Conservation (phyloP, 2,888 invertebrate genomes). For the Pharmacophagus antenor region DNA sequence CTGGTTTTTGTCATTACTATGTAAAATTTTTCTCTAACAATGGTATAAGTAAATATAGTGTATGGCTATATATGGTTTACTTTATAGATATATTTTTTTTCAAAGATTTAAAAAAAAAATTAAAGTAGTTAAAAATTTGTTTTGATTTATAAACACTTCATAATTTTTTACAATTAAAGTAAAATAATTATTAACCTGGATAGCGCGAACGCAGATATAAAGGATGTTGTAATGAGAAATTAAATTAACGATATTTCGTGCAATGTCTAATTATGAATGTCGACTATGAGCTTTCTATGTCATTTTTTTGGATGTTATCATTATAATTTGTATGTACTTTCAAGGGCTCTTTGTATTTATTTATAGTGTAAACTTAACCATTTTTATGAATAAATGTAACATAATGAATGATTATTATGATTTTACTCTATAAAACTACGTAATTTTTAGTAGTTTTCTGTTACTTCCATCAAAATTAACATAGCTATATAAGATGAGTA, state of each 20-base stretch:
- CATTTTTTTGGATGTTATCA: not conserved
- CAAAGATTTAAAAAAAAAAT: too few relatives aligned
- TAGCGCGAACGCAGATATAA: not conserved
- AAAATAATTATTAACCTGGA: not conserved
- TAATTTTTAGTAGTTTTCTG: not conserved
- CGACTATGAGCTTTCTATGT: not conserved
- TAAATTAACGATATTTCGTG: not conserved
- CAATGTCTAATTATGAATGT: constrained; percentile 7
- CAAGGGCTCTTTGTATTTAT: constrained; percentile 5
- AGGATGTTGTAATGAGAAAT: not conserved
- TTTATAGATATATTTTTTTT: too few relatives aligned
- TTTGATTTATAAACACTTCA: too few relatives aligned
- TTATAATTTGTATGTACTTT: not conserved
- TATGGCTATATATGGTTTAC: too few relatives aligned
- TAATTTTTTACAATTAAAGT: too few relatives aligned
- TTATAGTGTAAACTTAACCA: not conserved
- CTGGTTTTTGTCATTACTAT: too few relatives aligned
- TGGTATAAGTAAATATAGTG: too few relatives aligned
- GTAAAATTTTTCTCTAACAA: too few relatives aligned
- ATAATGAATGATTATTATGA: not conserved
- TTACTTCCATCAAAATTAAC: too few relatives aligned
- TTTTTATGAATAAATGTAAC: too few relatives aligned
- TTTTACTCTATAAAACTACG: not conserved
- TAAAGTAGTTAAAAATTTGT: too few relatives aligned
- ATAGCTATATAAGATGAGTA: too few relatives aligned